These are phyloP conservation scores for Heliconius hortense DNA, from an alignment of 2,888 invertebrate species.

Conservation along the genomic window DNA sequence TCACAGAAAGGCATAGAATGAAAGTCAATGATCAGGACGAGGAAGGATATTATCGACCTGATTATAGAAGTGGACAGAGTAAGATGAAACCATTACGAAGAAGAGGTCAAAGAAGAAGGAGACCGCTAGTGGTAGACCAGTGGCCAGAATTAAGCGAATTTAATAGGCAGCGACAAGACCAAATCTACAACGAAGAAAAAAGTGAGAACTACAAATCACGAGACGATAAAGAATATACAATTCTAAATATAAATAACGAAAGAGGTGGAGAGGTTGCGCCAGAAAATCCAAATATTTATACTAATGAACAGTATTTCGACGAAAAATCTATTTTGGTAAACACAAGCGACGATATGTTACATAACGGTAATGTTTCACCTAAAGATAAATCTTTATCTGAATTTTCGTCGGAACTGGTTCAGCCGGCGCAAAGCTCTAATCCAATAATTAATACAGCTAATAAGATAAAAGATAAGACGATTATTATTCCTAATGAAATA, in stretches of 20 bases:
- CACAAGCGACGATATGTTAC: constrained; percentile 4
- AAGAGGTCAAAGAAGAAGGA: constrained; percentile 63
- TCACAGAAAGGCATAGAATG: constrained; percentile 61
- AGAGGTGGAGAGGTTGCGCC: constrained; percentile 18
- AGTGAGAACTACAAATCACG: constrained; percentile 33
- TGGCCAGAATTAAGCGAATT: constrained; percentile 61
- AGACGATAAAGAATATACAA: constrained; percentile 33
- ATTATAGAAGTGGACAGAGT: constrained; percentile 67
- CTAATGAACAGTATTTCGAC: constrained; percentile 34
- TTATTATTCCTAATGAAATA: constrained; percentile 41
- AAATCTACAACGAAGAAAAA: constrained; percentile 44
- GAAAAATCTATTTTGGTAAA: constrained; percentile 15
- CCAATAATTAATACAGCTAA: constrained; percentile 31
- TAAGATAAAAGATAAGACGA: constrained; percentile 46
- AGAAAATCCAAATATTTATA: constrained; percentile 35
- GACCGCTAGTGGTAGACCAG: constrained; percentile 52
- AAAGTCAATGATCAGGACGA: constrained; percentile 51
- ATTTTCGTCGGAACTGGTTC: constrained; percentile 56
- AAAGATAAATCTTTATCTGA: constrained; percentile 65
- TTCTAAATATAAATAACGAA: constrained; percentile 32
- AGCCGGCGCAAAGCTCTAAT: constrained; percentile 23
- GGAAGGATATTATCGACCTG: constrained; percentile 48
- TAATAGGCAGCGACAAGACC: constrained; percentile 42
- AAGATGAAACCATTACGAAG: constrained; percentile 63
- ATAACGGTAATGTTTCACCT: constrained; percentile 26